Percentiles rank a stretch among this genome's conserved stretches.
Conservation (phyloP, 1,140 invertebrate species). For the Monochamus saltuarius region DNA sequence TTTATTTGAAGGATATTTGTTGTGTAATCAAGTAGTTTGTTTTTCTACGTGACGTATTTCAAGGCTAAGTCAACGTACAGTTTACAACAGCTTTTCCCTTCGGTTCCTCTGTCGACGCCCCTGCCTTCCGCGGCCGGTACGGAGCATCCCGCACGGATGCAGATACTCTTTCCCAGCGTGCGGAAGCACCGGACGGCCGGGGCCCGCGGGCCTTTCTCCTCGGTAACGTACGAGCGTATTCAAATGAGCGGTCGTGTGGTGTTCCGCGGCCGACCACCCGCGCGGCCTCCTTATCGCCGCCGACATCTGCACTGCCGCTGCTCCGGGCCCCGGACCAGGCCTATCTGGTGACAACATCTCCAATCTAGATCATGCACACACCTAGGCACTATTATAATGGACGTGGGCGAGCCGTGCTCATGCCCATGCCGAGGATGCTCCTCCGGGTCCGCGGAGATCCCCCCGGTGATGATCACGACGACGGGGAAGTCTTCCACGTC, state of each 20-base stretch:
- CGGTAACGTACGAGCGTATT: slow-evolving; percentile 49
- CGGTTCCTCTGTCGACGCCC: too few relatives aligned
- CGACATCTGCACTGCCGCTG: slow-evolving; percentile 43
- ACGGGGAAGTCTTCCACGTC: too few relatives aligned
- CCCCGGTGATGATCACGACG: too few relatives aligned
- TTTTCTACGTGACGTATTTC: too few relatives aligned
- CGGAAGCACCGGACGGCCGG: slow-evolving; percentile 11
- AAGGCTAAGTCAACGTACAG: too few relatives aligned
- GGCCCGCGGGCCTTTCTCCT: slow-evolving; percentile 27
- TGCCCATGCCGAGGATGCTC: too few relatives aligned
- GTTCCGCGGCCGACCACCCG: slow-evolving; percentile 46
- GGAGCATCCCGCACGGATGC: slow-evolving; percentile 10
- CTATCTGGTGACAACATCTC: slow-evolving; percentile 54
- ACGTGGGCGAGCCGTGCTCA: slow-evolving; percentile 39
- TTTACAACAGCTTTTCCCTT: too few relatives aligned
- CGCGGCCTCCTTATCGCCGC: slow-evolving; percentile 42
- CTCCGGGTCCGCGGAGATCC: too few relatives aligned
- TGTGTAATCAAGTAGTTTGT: too few relatives aligned
- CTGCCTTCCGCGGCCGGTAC: too few relatives aligned
- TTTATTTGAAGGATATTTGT: too few relatives aligned
- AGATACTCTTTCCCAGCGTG: slow-evolving; percentile 20
- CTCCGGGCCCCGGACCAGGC: slow-evolving; percentile 29
- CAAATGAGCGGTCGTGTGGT: slow-evolving; percentile 50
- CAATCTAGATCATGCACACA: slow-evolving; percentile 52
- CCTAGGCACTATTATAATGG: slow-evolving; percentile 46